These are phyloP conservation scores for Odontocerum albicorne DNA, from an alignment of 2,888 invertebrate species.

Conservation along the genomic window DNA sequence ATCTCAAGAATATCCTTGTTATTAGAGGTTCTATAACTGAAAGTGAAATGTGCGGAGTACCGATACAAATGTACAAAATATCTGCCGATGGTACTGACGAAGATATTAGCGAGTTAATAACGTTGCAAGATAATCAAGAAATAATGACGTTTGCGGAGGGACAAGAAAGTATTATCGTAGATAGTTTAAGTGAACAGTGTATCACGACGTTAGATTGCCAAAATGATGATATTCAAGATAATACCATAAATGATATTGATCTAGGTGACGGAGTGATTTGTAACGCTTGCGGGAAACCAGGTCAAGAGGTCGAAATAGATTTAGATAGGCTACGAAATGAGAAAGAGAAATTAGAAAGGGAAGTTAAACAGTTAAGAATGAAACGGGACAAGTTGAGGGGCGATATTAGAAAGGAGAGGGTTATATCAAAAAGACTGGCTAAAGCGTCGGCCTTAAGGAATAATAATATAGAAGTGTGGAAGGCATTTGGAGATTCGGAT, in stretches of 20 bases:
- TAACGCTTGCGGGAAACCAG: conserved; percentile 18
- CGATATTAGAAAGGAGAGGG: conserved; percentile 15
- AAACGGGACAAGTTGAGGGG: conserved; percentile 40
- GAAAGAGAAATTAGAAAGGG: conserved; percentile 42
- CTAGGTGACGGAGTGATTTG: conserved; percentile 1
- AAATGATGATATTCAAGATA: not conserved
- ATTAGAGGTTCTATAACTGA: conserved; percentile 15
- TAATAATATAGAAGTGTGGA: conserved; percentile 10
- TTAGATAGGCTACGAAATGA: conserved; percentile 44
- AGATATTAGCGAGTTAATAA: conserved; percentile 8
- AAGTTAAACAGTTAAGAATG: conserved; percentile 44
- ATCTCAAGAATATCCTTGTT: conserved; percentile 21
- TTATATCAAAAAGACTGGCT: not conserved
- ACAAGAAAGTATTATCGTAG: conserved; percentile 40
- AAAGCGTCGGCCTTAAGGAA: conserved; percentile 1
- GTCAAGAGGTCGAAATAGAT: conserved; percentile 40
- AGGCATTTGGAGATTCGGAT: conserved; percentile 8
- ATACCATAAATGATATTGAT: not conserved
- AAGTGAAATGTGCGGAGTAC: conserved; percentile 11
- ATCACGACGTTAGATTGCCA: not conserved
- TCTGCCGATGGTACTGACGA: conserved; percentile 33
- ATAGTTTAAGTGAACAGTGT: conserved; percentile 3
- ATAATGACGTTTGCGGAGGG: conserved; percentile 16
- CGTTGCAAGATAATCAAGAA: conserved; percentile 12
- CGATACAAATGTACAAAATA: conserved; percentile 42